phyloP scores from a whole-genome alignment of 2,888 invertebrate genomes.

The Aphodius granarius region DNA sequence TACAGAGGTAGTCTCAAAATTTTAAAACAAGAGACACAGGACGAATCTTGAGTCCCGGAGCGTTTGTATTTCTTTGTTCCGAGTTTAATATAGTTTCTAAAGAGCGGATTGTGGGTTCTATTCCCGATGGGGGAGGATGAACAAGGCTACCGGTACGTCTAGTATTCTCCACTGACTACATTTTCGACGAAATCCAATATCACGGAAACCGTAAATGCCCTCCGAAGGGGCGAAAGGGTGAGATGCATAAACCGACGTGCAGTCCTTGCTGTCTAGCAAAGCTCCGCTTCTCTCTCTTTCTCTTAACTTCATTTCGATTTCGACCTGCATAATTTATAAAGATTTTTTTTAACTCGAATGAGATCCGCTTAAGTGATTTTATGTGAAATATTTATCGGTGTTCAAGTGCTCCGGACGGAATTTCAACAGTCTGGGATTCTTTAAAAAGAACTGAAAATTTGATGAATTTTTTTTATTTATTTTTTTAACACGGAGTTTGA shows the following conservation, averaged over 20 bases:
- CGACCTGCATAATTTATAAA: slow-evolving; percentile 27
- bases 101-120: slow-evolving; percentile 34
- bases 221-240: slow-evolving; percentile 35
- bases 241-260: slow-evolving; percentile 35
- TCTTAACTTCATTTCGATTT: slow-evolving; percentile 30
- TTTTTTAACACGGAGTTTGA: too few species aligned
- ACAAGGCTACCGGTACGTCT: slow-evolving; percentile 24
- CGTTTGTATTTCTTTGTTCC: slow-evolving; percentile 28
- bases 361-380: slow-evolving; percentile 19
- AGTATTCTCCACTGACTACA: slow-evolving; percentile 20
- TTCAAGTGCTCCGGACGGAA: background rate
- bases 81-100: slow-evolving; percentile 37
- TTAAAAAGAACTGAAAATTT: too few species aligned
- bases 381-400: slow-evolving; percentile 21
- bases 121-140: slow-evolving; percentile 25
- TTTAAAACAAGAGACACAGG: slow-evolving; percentile 16
- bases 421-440: slow-evolving; percentile 11
- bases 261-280: too few species aligned
- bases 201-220: slow-evolving; percentile 39
- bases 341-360: slow-evolving; percentile 23
- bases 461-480: too few species aligned
- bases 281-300: slow-evolving; percentile 11
- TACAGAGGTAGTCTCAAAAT: slow-evolving; percentile 8
- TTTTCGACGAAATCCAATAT: slow-evolving; percentile 40
- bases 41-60: background rate